Evolutionary conservation across 2,888 invertebrate species (phyloP), one percentile per base, ranked within the genome.

Genomic region (Empis livida): DNA sequence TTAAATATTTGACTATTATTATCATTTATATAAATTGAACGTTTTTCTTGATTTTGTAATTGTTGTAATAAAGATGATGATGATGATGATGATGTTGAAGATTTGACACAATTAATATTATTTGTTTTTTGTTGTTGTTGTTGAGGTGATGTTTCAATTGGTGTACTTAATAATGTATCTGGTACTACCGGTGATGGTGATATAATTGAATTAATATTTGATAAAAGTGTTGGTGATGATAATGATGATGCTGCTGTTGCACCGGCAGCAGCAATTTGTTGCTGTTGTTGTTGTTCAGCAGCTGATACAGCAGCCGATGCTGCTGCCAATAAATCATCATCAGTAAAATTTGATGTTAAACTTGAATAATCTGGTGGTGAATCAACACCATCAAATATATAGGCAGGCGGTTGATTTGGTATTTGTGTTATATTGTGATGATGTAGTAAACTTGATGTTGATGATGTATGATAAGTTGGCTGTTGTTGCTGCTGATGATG

Each of bases 141-240:
- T 27, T 27, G 23, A 27, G 23, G 51, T 49, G 54, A 51, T 54
- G 49, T 46, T 44, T 61, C 9, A 66, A 64, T 49, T 30, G 67
- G 65, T 48, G 66, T 67, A 42, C 65, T 67, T 42, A 68, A 53
- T 48, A 67, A 54, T 49, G 62, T 57, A 49, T 68, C 68, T 46
- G 67, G 68, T 53, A 68, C 65, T 55, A 67, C 63, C 53, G 68
- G 64, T 15, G 68, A 65, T 32, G 67, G 68, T 46, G 67, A 67
- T 47, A 67, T 67, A 55, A 68, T 68, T 53, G 67, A 65, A 56
- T 67, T 68, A 48, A 67, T 61, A 53, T 64, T 67, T 39, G 67
- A 67, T 50, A 63, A 52, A 52, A 63, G 59, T 41, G 61, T 59
- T 43, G 67, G 57, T 32, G 65, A 60, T 10, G 60, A 56, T 40